These are phyloP conservation scores for Phragmatobia fuliginosa DNA, from an alignment of 2,888 invertebrate genomes.

Conservation along the genomic window DNA sequence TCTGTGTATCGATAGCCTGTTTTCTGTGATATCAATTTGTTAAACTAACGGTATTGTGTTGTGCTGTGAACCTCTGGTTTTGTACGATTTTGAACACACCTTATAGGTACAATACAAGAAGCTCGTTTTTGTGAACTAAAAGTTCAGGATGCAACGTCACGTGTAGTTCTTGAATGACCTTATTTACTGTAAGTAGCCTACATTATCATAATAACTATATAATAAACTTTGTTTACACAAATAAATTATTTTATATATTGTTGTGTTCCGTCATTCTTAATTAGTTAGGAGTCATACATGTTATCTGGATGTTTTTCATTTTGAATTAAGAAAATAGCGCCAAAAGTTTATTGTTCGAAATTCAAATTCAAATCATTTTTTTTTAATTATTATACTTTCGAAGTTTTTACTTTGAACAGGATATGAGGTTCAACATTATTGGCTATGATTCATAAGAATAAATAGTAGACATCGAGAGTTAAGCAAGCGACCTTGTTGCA, in stretches of 20 bases:
- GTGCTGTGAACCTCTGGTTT: conserved; percentile 50
- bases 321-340: not conserved
- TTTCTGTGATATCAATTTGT: conserved; percentile 61
- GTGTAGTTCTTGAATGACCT: conserved; percentile 62
- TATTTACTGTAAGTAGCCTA: conserved; percentile 40
- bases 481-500: conserved; percentile 71
- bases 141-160: conserved; percentile 69
- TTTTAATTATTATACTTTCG: not conserved
- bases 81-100: conserved; percentile 75
- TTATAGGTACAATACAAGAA: conserved; percentile 52
- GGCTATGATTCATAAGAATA: conserved; percentile 46
- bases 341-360: not conserved
- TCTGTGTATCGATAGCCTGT: conserved; percentile 36
- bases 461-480: conserved; percentile 50
- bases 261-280: conserved; percentile 13
- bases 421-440: conserved; percentile 44
- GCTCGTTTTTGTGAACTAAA: conserved; percentile 65
- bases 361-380: not conserved
- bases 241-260: conserved; percentile 8
- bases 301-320: not conserved
- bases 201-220: conserved; percentile 8
- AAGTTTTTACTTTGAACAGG: conserved; percentile 11
- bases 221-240: conserved; percentile 15
- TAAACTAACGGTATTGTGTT: conserved; percentile 73
- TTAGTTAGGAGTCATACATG: not conserved